phyloP scores from a whole-genome alignment of 2,797 vertebrate genomes.

The Acomys russatus region DNA sequence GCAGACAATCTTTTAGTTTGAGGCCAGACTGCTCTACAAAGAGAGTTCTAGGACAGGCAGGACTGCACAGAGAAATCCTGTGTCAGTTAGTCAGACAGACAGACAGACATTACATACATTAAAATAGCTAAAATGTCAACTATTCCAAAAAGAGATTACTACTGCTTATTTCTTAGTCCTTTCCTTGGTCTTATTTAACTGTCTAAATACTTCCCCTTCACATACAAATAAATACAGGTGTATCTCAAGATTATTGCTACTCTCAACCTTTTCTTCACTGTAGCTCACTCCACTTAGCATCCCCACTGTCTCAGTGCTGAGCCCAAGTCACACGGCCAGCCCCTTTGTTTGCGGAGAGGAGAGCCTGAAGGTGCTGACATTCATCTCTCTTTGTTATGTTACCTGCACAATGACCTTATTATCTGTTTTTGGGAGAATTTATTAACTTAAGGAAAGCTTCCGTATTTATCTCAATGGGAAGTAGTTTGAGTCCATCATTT shows the following conservation, averaged over 20 bases:
- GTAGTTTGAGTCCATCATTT: neutral
- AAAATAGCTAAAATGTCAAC: neutral
- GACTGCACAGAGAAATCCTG: neutral
- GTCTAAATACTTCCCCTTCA: neutral
- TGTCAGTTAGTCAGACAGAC: neutral
- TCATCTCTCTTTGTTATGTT: slow-evolving; percentile 15
- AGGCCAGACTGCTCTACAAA: neutral
- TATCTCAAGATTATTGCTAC: neutral
- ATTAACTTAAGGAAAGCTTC: slow-evolving; percentile 15
- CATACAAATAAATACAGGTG: neutral
- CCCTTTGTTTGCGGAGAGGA: neutral
- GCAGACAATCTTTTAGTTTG: neutral
- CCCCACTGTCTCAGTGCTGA: neutral
- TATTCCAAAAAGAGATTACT: neutral
- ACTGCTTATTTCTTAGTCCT: neutral
- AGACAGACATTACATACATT: neutral
- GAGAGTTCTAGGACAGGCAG: neutral
- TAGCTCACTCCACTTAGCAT: neutral
- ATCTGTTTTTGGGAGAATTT: slow-evolving; percentile 29
- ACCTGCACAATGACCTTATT: slow-evolving; percentile 1
- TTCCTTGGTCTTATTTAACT: neutral
- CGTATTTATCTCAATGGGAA: slow-evolving; percentile 51
- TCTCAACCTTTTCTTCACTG: neutral
- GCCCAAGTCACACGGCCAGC: too few relatives aligned
- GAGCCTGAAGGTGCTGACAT: neutral